phyloP scores from a whole-genome alignment of 2,888 invertebrate species.

The Idaea biselata region DNA sequence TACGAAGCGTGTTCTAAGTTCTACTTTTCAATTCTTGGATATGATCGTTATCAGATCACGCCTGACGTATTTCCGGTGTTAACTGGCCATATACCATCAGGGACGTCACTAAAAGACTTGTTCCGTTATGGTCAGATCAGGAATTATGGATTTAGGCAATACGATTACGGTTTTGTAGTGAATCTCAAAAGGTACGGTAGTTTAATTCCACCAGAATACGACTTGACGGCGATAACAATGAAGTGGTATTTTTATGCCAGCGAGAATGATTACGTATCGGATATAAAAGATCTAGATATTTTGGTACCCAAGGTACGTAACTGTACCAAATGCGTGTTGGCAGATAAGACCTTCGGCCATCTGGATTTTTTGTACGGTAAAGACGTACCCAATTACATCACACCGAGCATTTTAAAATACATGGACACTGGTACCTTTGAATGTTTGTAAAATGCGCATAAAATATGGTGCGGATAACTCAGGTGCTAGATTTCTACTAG shows the following conservation, averaged over 20 bases:
- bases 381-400: conserved; percentile 35
- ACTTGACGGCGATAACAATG: conserved; percentile 32
- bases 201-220: conserved; percentile 30
- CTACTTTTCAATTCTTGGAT: conserved; percentile 37
- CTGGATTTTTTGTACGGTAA: conserved; percentile 43
- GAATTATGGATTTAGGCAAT: conserved; percentile 35
- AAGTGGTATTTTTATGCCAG: conserved; percentile 33
- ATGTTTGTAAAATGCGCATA: conserved; percentile 22
- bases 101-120: conserved; percentile 39
- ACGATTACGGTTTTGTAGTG: conserved; percentile 29
- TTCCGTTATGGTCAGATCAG: conserved; percentile 38
- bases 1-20: conserved; percentile 35
- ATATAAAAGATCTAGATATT: conserved; percentile 30
- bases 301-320: conserved; percentile 27
- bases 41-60: conserved; percentile 35
- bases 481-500: too few relatives aligned
- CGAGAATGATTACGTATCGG: conserved; percentile 36
- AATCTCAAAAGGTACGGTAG: conserved; percentile 31
- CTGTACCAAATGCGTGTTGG: conserved; percentile 31
- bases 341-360: conserved; percentile 38
- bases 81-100: conserved; percentile 36
- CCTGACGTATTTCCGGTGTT: conserved; percentile 30
- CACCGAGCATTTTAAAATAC: conserved; percentile 31
- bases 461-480: too few relatives aligned
- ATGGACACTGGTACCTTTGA: conserved; percentile 25